These are phyloP conservation scores for Drosophila anomelani DNA, from an alignment of 2,888 invertebrate species.

Conservation along the genomic window DNA sequence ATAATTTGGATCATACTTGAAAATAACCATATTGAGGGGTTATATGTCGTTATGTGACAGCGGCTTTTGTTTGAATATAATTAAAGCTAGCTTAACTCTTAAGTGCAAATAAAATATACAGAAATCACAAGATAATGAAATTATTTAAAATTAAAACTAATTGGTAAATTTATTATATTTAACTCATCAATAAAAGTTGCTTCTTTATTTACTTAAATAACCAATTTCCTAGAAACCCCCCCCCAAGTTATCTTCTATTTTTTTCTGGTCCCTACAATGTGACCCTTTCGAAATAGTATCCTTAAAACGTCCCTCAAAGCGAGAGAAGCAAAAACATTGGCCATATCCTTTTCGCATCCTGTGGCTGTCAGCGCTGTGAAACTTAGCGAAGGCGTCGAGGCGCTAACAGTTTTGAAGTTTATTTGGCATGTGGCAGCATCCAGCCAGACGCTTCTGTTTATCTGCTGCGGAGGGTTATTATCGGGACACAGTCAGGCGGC, in stretches of 20 bases:
- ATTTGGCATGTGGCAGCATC: conserved; percentile 63
- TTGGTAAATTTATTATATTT: no score
- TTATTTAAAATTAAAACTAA: not conserved
- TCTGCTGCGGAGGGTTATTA: conserved; percentile 62
- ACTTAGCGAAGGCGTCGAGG: conserved; percentile 70
- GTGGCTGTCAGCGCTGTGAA: conserved; percentile 58
- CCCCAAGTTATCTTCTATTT: not conserved
- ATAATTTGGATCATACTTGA: conserved; percentile 5
- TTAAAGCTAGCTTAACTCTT: not conserved
- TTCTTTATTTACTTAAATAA: not conserved
- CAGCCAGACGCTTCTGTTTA: conserved; percentile 57
- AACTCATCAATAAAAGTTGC: not conserved
- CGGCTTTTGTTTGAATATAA: not conserved
- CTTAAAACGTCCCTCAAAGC: conserved; percentile 2
- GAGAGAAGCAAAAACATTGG: not conserved
- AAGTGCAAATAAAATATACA: not conserved
- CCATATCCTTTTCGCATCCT: conserved; percentile 33
- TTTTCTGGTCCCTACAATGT: not conserved
- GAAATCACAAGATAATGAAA: not conserved
- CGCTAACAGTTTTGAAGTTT: conserved; percentile 76
- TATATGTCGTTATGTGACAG: no score
- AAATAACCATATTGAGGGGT: not conserved
- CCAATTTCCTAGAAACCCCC: not conserved
- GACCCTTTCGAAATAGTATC: not conserved
- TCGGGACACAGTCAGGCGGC: conserved; percentile 49